Base-by-base conservation (phyloP, 2,113 vertebrate species). In the Macrotis lagotis region DNA sequence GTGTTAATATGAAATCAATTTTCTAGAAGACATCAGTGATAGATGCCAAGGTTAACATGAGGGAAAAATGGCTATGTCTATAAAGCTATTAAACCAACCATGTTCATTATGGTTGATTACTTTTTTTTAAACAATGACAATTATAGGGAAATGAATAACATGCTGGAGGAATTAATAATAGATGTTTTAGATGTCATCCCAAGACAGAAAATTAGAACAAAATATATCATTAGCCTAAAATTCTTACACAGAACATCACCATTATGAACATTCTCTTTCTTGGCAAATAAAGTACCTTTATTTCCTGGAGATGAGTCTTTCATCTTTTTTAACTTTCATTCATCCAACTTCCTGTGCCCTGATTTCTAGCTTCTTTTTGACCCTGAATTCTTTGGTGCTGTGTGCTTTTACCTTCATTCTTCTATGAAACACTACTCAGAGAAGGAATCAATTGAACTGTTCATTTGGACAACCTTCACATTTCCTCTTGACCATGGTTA, bases 101-200 rank as follows among this genome's bases (percentile, higher is more conserved):
- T 25, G 49, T 51, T 94, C 59, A 47, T 25, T 50, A 48, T 19
- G 90, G 90, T 44, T 14, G 22, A 52, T 50, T 96, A 55, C 53
- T 93, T 96, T 92, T 74, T 55, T 74, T 59, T 83, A 93, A 89
- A 47, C 95, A 90, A 92, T 83, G 94, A 92, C 52, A 95, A 53
- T 92, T 90, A 94, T 1, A 95, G 51, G 44, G 49, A 94, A 91
- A 93, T 92, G 91, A 48, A 94, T 59, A 94, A 44, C 28, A 93
- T 59, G 48, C 51, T 94, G 25, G 51, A 59, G 47, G 93, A 74
- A 92, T 96, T 95, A 91, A 93, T 93, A 74, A 95, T 2, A 94
- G 55, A 91, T 90, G 14, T 92, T 92, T 93, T 94, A 92, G 53
- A 88, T 51, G 49, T 91, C 47, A 90, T 44, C 31, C n/a, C 8